Percentiles rank a stretch among this genome's conserved stretches.
These are phyloP conservation scores for Malurus cyaneus DNA, from an alignment of 2,113 vertebrate species.

Conservation along the genomic window DNA sequence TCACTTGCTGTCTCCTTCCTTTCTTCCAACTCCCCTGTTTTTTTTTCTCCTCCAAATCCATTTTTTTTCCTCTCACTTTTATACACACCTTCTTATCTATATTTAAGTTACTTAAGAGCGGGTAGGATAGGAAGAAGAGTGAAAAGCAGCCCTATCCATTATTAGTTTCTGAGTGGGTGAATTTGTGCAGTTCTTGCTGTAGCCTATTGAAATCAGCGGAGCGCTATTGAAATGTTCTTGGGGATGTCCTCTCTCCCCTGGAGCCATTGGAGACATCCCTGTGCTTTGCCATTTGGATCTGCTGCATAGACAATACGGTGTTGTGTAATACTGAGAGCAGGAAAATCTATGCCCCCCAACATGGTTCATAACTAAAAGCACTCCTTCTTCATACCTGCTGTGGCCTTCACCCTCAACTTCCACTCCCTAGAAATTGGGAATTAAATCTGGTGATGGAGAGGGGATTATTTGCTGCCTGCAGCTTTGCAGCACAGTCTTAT, in stretches of 20 bases:
- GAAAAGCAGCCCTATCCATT: neutral
- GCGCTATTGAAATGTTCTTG: neutral
- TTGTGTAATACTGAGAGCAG: neutral
- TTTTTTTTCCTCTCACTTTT: neutral
- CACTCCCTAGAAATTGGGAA: neutral
- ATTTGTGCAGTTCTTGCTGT: neutral
- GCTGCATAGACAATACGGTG: neutral
- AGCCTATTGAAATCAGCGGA: neutral
- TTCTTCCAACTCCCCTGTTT: neutral
- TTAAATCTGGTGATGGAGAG: neutral
- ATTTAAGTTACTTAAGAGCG: neutral
- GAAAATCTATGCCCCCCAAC: neutral
- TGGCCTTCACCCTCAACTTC: neutral
- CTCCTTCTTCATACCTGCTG: neutral
- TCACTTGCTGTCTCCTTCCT: constrained; percentile 14
- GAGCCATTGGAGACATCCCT: neutral
- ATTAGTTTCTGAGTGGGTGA: neutral
- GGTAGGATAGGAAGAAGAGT: neutral
- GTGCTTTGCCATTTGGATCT: neutral
- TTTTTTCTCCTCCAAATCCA: neutral
- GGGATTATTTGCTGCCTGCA: neutral
- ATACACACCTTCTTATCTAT: neutral
- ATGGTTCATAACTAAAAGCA: neutral
- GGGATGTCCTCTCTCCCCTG: neutral
- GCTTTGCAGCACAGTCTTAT: neutral